Evolutionary conservation across 2,113 vertebrate species (phyloP), one percentile per base, ranked within the genome.

Genomic region (Oryzias curvinotus): DNA sequence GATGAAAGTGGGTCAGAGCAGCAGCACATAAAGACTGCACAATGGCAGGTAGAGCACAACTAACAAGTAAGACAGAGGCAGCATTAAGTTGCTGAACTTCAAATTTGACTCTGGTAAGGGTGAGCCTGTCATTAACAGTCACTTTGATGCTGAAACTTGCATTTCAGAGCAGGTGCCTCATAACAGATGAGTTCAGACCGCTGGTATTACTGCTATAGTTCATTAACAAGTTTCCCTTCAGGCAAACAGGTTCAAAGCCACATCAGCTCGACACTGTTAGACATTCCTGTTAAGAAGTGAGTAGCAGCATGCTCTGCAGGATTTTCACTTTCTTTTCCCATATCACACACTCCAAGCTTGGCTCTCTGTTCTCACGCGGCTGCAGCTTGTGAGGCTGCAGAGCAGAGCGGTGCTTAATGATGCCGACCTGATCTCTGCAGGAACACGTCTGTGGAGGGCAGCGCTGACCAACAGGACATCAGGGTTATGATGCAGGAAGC

Each of bases 241-340:
- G 49, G 75, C 83, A 85, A 87, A 87, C 83, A 30, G 70, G 81
- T 87, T 88, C 85, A 87, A 85, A 87, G 84, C 63, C 72, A 36
- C 63, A 36, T 80, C 76, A 85, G 30, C 55, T 56, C 55, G 5
- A 70, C 42, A 60, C 19, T 67, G 71, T 82, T 53, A 57, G 83
- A 87, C 72, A 50, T 52, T 78, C 30, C 36, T 59, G 30, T 50
- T 58, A 13, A 12, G 57, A 52, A 53, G 55, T 66, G 69, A 77
- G 58, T 42, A 12, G 14, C 54, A 57, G 41, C 66, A 61, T 18
- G 60, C 74, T 76, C 71, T 21, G 14, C 52, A 43, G 19, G 52
- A 26, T 80, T 67, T 51, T 56, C 47, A 48, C 41, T 63, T 61
- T 75, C 56, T 47, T 52, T 71, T 2, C 65, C 54, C 54, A 81